Conservation (phyloP, 1,140 invertebrate species). For the Tenebrio molitor region DNA sequence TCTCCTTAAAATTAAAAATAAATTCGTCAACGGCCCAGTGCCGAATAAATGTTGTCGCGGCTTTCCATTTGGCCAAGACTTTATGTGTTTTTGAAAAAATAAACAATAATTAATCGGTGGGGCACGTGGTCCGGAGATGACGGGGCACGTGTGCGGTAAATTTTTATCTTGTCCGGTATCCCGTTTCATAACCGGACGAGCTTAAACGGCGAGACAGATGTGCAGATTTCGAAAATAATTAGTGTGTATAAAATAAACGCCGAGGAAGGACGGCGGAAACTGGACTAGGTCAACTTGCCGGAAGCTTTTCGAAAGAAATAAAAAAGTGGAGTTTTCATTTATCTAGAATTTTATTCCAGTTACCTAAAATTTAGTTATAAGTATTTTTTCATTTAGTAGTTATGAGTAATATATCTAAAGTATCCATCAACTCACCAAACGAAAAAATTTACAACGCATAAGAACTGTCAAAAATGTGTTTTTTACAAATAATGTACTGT, state of each 20-base stretch:
- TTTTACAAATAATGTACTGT: too few relatives aligned
- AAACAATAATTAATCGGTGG: background rate
- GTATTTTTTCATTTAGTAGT: too few relatives aligned
- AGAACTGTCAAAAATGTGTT: too few relatives aligned
- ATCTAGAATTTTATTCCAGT: background rate
- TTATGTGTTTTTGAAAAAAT: background rate
- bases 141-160: background rate
- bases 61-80: conserved; percentile 1
- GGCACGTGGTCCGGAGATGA: background rate
- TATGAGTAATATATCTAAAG: too few relatives aligned
- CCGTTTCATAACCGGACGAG: conserved; percentile 3
- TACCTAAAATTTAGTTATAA: too few relatives aligned
- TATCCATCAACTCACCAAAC: too few relatives aligned
- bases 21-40: background rate
- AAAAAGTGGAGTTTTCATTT: too few relatives aligned
- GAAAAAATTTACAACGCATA: too few relatives aligned
- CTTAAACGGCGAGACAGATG: background rate
- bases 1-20: background rate
- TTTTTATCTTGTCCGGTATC: background rate
- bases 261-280: too few relatives aligned
- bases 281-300: too few relatives aligned
- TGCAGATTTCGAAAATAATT: conserved; percentile 11
- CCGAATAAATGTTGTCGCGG: conserved; percentile 10
- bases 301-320: too few relatives aligned
- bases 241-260: too few relatives aligned